Conservation (phyloP, 2,888 invertebrate species). For the Pheosia tremula region DNA sequence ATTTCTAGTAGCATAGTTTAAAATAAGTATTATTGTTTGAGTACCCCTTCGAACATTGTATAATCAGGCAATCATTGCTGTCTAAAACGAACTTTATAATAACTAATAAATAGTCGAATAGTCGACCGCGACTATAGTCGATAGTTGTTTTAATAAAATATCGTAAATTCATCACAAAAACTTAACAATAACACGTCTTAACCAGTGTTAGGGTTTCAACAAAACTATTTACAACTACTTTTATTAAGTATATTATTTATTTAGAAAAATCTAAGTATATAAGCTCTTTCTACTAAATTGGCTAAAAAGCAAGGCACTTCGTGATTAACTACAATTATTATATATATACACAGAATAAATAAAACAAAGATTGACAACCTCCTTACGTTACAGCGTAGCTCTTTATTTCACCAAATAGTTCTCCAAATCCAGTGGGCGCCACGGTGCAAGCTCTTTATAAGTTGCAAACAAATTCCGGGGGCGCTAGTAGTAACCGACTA, state of each 20-base stretch:
- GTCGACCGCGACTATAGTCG: constrained; percentile 14
- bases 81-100: not conserved
- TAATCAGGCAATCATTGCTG: not conserved
- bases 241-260: constrained; percentile 12
- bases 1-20: not conserved
- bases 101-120: constrained; percentile 11
- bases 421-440: no score
- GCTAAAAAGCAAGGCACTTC: constrained; percentile 65
- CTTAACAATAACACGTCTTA: constrained; percentile 65
- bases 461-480: no score
- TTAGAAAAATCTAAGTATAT: constrained; percentile 32
- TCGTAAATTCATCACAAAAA: constrained; percentile 66
- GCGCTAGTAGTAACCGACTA: no score
- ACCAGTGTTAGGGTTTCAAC: constrained; percentile 65
- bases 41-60: not conserved
- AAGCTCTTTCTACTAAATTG: constrained; percentile 43
- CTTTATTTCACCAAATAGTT: no score
- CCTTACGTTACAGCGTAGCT: no score
- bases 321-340: constrained; percentile 40
- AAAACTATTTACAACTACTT: constrained; percentile 44
- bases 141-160: constrained; percentile 32
- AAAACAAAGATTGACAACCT: no score
- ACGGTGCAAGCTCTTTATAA: no score
- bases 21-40: not conserved
- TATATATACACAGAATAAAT: constrained; percentile 38